Percentiles rank a stretch among this genome's conserved stretches.
Conservation (phyloP, 2,797 vertebrate species). For the Mormyrus hasselquistii region DNA sequence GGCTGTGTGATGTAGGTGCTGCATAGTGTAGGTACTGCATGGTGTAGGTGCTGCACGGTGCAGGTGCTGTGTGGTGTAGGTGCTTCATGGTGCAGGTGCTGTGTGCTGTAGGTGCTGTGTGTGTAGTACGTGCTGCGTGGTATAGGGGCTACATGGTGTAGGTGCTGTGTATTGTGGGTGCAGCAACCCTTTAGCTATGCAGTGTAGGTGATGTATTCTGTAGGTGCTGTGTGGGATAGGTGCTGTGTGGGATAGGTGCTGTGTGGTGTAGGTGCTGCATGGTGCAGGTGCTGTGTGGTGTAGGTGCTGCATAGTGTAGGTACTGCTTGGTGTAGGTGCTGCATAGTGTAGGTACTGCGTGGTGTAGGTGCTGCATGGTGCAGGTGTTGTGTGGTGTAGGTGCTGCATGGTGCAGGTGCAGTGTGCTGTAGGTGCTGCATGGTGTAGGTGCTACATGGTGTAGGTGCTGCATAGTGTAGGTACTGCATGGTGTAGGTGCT, state of each 20-base stretch:
- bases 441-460: not conserved
- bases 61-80: not conserved
- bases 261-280: not conserved
- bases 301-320: not conserved
- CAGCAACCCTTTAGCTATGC: not conserved
- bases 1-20: too few species aligned
- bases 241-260: not conserved
- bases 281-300: not conserved
- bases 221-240: not conserved
- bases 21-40: too few species aligned
- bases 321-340: too few species aligned
- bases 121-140: not conserved
- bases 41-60: too few species aligned
- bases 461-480: not conserved
- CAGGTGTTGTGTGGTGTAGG: not conserved
- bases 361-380: not conserved
- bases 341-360: not conserved
- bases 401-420: too few species aligned
- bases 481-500: not conserved
- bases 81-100: not conserved
- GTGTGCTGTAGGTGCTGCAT: too few species aligned
- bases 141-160: not conserved
- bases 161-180: not conserved
- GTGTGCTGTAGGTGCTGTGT: too few species aligned
- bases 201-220: not conserved